These are phyloP conservation scores for Poeciliopsis gracilis DNA, from an alignment of 2,797 vertebrate genomes.

Conservation along the genomic window DNA sequence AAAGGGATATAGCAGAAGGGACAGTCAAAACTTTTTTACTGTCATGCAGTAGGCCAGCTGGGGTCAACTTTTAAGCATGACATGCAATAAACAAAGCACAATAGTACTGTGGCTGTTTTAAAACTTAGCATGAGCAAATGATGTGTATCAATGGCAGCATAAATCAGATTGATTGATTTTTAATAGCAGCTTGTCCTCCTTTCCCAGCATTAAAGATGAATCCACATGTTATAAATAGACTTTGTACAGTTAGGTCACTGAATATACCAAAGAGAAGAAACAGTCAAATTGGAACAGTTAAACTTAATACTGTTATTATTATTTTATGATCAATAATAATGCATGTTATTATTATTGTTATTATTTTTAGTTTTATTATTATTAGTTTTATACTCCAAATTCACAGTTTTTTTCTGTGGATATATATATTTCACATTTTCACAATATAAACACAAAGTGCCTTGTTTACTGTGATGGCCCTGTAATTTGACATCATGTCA, in stretches of 20 bases:
- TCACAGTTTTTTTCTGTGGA: too few relatives aligned
- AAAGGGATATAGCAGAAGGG: slow-evolving; percentile 30
- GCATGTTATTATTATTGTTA: too few relatives aligned
- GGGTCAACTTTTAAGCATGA: slow-evolving; percentile 60
- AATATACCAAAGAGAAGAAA: slow-evolving; percentile 24
- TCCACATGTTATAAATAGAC: slow-evolving; percentile 57
- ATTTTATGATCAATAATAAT: too few relatives aligned
- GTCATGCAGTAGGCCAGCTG: slow-evolving; percentile 21
- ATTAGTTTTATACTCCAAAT: too few relatives aligned
- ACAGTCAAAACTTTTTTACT: slow-evolving; percentile 34
- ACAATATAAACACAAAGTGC: not conserved
- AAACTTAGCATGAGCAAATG: slow-evolving; percentile 72
- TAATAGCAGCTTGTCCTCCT: slow-evolving; percentile 58
- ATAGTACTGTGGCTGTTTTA: slow-evolving; percentile 67
- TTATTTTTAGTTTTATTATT: too few relatives aligned
- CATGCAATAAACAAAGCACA: slow-evolving; percentile 65
- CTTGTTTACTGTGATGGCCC: not conserved
- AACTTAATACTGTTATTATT: not conserved
- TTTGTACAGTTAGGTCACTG: slow-evolving; percentile 26
- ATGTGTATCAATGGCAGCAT: slow-evolving; percentile 69
- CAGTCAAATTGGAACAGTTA: not conserved
- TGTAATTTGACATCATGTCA: not conserved
- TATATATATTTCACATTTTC: not conserved
- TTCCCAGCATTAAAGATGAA: slow-evolving; percentile 52
- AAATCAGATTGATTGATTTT: slow-evolving; percentile 76